Base-by-base conservation (phyloP, 2,797 vertebrate species). In the Arctocebus calabarensis region DNA sequence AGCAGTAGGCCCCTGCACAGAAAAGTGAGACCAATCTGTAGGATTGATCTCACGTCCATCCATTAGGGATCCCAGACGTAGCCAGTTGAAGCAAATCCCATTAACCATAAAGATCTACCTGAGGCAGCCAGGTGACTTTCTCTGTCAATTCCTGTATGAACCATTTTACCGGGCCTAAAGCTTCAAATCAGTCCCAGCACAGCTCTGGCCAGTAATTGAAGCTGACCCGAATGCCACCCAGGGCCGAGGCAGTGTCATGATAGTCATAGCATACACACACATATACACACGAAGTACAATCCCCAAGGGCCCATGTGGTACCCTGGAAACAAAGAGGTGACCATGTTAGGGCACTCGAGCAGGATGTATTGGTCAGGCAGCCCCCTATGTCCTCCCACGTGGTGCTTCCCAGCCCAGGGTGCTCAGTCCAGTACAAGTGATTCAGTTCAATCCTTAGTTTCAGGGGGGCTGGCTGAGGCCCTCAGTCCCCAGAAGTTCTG, bases 81-180 rank as follows among this genome's bases (percentile, higher is more conserved):
- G 14, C 40, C 32, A 78, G 29, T 32, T 88, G 34, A 88, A 77
- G 59, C 20, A 74, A 74, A 86, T 64, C 29, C 45, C 29, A 83
- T n/a, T 77, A 92, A 59, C 32, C 12, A 19, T 25, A 84, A 73
- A 90, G 17, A 7, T 34, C 25, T 61, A 3, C 84, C 43, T 84
- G 45, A 48, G 37, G 84, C 66, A 59, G 70, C 43, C 20, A 17
- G 19, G 17, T 57, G n/a, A 32, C 43, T 85, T 86, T 48, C 71
- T 94, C 66, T 4, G 7, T 87, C 71, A 77, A 40, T 94, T 91
- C 43, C 27, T 87, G 17, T 84, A 59, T 29, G 25, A 87, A 84
- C 43, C 25, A 19, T 48, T 8, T 22, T 13, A 74, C 13, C 57
- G 52, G 48, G 40, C 43, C 37, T 1, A 48, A 94, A 57, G 22